Percentiles rank a stretch among this genome's conserved stretches.
Conservation (phyloP, 1,140 invertebrate genomes). For the Drosophila arawakana region DNA sequence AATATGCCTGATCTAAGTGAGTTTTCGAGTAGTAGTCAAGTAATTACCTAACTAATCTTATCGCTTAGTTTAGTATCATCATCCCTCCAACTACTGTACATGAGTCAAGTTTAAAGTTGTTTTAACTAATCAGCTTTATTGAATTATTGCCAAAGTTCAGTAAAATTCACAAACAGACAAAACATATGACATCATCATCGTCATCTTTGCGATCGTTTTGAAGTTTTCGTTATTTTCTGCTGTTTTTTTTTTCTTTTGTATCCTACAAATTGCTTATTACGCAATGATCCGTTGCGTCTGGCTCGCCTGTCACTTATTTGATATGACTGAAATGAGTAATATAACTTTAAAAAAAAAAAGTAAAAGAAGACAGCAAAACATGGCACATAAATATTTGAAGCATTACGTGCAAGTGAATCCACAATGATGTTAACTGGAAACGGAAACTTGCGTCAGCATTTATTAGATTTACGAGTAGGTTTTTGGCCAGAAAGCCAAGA, state of each 20-base stretch:
- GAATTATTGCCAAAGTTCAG: slow-evolving; percentile 67
- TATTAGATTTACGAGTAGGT: slow-evolving; percentile 39
- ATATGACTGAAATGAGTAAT: slow-evolving; percentile 20
- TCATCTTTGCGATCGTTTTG: slow-evolving; percentile 44
- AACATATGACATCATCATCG: slow-evolving; percentile 45
- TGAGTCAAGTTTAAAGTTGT: slow-evolving; percentile 38
- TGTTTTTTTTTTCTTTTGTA: slow-evolving; percentile 12
- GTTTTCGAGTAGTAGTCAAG: no score
- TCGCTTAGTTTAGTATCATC: no score
- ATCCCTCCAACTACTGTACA: not conserved
- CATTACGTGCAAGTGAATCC: slow-evolving; percentile 16
- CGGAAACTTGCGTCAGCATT: slow-evolving; percentile 53
- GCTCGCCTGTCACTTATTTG: slow-evolving; percentile 19
- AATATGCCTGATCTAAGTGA: no score
- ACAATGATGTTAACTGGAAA: slow-evolving; percentile 12
- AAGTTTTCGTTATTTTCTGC: not conserved
- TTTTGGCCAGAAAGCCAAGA: not conserved
- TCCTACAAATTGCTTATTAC: slow-evolving; percentile 68
- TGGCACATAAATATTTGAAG: slow-evolving; percentile 10
- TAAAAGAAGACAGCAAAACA: slow-evolving; percentile 17
- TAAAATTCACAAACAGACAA: slow-evolving; percentile 30
- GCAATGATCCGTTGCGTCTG: slow-evolving; percentile 56
- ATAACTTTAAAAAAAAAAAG: slow-evolving; percentile 30
- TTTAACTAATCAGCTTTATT: slow-evolving; percentile 61
- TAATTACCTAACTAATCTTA: no score